Percentiles rank a stretch among this genome's conserved stretches.
phyloP scores from a whole-genome alignment of 2,888 invertebrate genomes.

The Perdita meconis region DNA sequence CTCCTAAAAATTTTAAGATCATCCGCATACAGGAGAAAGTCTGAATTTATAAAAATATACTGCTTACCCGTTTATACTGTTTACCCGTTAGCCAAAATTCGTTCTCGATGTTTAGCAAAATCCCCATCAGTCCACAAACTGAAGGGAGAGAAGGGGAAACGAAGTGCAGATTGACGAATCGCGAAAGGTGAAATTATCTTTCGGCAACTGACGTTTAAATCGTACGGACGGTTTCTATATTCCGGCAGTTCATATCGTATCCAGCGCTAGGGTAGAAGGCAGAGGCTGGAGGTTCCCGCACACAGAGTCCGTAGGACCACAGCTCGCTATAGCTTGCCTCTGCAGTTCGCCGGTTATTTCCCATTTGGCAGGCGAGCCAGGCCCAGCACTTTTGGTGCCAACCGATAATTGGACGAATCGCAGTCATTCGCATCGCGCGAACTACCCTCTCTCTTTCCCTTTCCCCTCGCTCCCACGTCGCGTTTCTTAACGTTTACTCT shows the following conservation, averaged over 20 bases:
- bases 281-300: slow-evolving; percentile 57
- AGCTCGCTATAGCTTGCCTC: slow-evolving; percentile 74
- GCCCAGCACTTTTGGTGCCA: slow-evolving; percentile 82
- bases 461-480: slow-evolving; percentile 23
- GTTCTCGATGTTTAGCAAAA: slow-evolving; percentile 26
- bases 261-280: slow-evolving; percentile 47
- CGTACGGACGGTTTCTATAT: slow-evolving; percentile 54
- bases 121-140: slow-evolving; percentile 39
- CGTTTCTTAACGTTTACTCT: slow-evolving; percentile 17
- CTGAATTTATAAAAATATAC: too few species aligned
- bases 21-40: too few species aligned
- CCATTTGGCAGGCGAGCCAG: slow-evolving; percentile 82
- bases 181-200: slow-evolving; percentile 71
- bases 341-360: slow-evolving; percentile 79
- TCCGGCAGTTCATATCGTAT: slow-evolving; percentile 63
- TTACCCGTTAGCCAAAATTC: too few species aligned
- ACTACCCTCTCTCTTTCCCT: slow-evolving; percentile 64
- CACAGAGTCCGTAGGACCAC: slow-evolving; percentile 69
- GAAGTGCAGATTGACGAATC: slow-evolving; percentile 60
- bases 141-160: slow-evolving; percentile 22
- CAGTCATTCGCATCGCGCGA: slow-evolving; percentile 80
- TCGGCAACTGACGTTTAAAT: slow-evolving; percentile 71
- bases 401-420: slow-evolving; percentile 82
- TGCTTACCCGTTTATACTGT: too few species aligned
- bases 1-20: too few species aligned